phyloP scores from a whole-genome alignment of 2,797 vertebrate genomes.

The Psittacula echo region DNA sequence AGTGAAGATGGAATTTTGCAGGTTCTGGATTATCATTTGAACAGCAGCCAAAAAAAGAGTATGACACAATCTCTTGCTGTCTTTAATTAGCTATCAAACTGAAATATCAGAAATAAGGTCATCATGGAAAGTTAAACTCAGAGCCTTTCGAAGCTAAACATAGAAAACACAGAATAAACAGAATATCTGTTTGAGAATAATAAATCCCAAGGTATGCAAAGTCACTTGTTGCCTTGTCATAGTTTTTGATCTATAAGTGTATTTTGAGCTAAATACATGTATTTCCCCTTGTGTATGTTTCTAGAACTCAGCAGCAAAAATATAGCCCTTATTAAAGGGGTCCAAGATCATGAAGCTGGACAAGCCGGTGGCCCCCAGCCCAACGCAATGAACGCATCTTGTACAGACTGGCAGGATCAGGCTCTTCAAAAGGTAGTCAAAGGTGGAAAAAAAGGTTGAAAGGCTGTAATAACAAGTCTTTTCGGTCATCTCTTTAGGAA shows the following conservation, averaged over 20 bases:
- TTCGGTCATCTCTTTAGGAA: neutral
- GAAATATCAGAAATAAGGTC: neutral
- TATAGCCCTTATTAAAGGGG: neutral
- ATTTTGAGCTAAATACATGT: neutral
- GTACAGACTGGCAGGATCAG: neutral
- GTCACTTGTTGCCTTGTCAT: neutral
- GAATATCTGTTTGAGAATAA: neutral
- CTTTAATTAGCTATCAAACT: neutral
- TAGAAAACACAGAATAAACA: neutral
- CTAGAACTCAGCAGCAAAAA: neutral
- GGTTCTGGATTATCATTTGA: neutral
- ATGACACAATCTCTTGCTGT: neutral
- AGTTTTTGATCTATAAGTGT: neutral
- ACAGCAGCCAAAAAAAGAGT: neutral
- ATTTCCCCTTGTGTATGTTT: neutral
- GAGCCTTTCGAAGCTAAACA: neutral
- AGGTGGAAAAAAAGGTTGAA: neutral
- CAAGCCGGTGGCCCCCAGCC: neutral
- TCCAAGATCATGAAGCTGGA: neutral
- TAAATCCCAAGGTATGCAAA: neutral
- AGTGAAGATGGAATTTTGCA: neutral
- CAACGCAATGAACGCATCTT: neutral
- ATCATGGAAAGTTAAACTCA: neutral
- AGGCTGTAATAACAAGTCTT: neutral
- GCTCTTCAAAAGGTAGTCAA: neutral